Base-by-base conservation (phyloP, 64 coral and sea anemone genomes). In the Trachythela sp. region DNA sequence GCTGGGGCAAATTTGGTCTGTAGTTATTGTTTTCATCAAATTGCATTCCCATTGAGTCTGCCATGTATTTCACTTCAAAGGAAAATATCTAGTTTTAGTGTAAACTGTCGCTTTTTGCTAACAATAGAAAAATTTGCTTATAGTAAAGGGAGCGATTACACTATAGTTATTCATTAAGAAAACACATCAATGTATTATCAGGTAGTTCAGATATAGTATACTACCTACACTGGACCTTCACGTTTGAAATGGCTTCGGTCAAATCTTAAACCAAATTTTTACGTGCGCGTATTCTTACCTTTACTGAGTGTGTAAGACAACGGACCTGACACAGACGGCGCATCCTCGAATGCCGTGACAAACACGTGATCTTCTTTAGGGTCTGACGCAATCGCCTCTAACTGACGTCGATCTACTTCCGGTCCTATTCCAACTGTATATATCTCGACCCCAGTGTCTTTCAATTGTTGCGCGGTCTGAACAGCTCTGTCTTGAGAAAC, bases 381-480 rank as follows among this genome's bases (percentile, higher is more conserved):
- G 32, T 80, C 31, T 37, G 75, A 80, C 9, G 37, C 75, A 18
- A 80, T 80, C 15, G 31, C 8, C 17, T 80, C 75, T 80, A 80
- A 35, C 33, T 80, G 33, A 17, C 75, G 75, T 80, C 75, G 75
- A 39, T 80, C 17, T 39, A 80, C 75, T 35, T 80, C 75, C 13
- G 75, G 75, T 80, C 75, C 75, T 3, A 80, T 39, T 17, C 75
- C 75, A 80, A 80, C 37, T 17, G 75, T 39, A 18, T 80, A 80
- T 35, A 80, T 80, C 37, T 80, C 75, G 31, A 80, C 20, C 0
- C 75, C 75, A 80, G 15, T 13, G 37, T 80, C 75, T 80, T 80
- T 80, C 75, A 80, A 39, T 17, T 39, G 75, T 80, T 80, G 75
- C 18, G 75, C 75, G 30, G 27, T 39, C 13, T 37, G 0, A 80